Percentiles rank a stretch among this genome's conserved stretches.
phyloP scores from a whole-genome alignment of 1,140 invertebrate species.

The Megalonaias nervosa region DNA sequence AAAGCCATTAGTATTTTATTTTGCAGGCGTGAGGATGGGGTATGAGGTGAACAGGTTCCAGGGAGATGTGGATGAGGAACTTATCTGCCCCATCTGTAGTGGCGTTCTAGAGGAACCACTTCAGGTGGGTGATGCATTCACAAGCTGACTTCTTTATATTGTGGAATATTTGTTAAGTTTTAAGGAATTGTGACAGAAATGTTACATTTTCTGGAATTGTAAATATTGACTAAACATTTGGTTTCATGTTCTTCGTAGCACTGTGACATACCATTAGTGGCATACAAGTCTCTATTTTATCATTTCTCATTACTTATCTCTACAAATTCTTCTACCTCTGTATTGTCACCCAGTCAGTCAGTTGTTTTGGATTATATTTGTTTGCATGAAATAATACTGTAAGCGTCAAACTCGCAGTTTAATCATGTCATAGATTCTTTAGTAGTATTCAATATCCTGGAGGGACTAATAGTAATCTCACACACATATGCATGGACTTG shows the following conservation, averaged over 20 bases:
- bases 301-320: too few species aligned
- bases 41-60: conserved; percentile 91
- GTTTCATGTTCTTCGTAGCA: not conserved
- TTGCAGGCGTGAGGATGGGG: conserved; percentile 78
- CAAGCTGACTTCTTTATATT: not conserved
- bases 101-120: conserved; percentile 91
- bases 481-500: too few species aligned
- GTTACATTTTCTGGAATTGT: not conserved
- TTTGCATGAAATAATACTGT: too few species aligned
- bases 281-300: not conserved
- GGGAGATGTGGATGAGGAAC: conserved; percentile 92
- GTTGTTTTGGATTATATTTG: too few species aligned
- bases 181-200: not conserved
- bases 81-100: conserved; percentile 93
- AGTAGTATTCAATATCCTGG: too few species aligned
- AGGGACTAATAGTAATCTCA: too few species aligned
- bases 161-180: not conserved
- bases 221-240: not conserved
- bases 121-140: conserved; percentile 78
- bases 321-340: too few species aligned
- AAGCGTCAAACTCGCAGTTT: too few species aligned
- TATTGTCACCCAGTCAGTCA: too few species aligned
- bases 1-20: conserved; percentile 1
- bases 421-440: too few species aligned
- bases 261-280: not conserved